Conservation (phyloP, 2,888 invertebrate genomes). For the Catocala fraxini region DNA sequence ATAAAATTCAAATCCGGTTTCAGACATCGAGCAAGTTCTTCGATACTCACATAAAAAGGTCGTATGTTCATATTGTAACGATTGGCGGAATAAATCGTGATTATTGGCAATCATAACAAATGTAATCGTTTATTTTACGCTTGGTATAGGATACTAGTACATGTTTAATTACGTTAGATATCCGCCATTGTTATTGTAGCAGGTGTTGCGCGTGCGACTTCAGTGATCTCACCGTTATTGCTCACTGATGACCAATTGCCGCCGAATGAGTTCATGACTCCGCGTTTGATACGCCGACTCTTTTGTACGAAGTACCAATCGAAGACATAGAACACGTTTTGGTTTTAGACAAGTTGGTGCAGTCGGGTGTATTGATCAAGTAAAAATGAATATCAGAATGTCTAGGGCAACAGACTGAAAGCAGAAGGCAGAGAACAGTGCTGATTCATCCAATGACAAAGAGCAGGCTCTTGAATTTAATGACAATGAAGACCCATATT, state of each 20-base stretch:
- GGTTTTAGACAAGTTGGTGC: no score
- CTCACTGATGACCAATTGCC: constrained; percentile 79
- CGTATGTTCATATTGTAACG: constrained; percentile 6
- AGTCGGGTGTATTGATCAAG: no score
- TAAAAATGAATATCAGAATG: no score
- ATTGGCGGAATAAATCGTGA: constrained; percentile 16
- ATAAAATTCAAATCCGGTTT: constrained; percentile 1
- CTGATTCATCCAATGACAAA: no score
- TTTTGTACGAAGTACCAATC: constrained; percentile 21
- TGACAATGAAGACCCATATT: no score
- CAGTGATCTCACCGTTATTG: constrained; percentile 81
- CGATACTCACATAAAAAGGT: constrained; percentile 5
- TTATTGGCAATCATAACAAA: constrained; percentile 40
- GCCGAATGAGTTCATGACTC: constrained; percentile 71
- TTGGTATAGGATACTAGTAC: constrained; percentile 46
- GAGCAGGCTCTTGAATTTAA: no score
- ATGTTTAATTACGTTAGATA: constrained; percentile 61
- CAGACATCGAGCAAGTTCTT: constrained; percentile 1
- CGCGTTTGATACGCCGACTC: constrained; percentile 55
- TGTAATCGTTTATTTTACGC: constrained; percentile 54
- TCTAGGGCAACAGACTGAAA: no score
- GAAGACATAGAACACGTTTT: no score
- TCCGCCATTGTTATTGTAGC: constrained; percentile 59
- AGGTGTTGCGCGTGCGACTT: constrained; percentile 64
- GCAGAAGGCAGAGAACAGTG: no score